These are phyloP conservation scores for Genyomyrus donnyi DNA, from an alignment of 2,113 vertebrate species.

Conservation along the genomic window DNA sequence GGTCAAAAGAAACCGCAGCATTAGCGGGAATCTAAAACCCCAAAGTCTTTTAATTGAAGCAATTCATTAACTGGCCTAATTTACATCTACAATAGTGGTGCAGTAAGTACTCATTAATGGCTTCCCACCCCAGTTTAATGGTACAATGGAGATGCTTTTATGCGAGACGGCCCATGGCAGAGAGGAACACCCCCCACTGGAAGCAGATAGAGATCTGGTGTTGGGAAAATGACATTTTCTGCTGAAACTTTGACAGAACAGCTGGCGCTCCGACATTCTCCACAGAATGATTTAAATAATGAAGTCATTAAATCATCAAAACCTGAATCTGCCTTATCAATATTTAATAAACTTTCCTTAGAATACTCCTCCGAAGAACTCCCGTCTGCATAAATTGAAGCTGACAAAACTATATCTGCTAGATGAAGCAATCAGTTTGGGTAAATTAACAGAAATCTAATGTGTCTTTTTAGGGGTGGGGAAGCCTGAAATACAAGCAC, in stretches of 20 bases:
- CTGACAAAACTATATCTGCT: conserved; percentile 14
- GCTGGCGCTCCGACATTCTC: neutral
- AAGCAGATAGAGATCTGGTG: neutral
- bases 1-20: neutral
- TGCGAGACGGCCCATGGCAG: neutral
- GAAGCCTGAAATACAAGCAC: neutral
- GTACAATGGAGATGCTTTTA: neutral
- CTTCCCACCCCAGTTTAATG: neutral
- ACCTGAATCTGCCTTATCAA: conserved; percentile 8
- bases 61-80: conserved; percentile 5
- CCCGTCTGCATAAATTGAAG: neutral
- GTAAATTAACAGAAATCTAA: conserved; percentile 18
- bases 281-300: conserved; percentile 10
- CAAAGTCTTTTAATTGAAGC: neutral
- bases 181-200: neutral
- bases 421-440: conserved; percentile 1
- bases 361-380: neutral
- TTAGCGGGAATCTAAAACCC: neutral
- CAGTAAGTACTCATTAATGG: neutral
- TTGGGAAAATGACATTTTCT: neutral
- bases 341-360: neutral
- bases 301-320: conserved; percentile 20
- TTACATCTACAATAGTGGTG: neutral
- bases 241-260: neutral
- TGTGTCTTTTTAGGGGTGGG: neutral